Base-by-base conservation (phyloP, 2,113 vertebrate species). In the Scomber colias region DNA sequence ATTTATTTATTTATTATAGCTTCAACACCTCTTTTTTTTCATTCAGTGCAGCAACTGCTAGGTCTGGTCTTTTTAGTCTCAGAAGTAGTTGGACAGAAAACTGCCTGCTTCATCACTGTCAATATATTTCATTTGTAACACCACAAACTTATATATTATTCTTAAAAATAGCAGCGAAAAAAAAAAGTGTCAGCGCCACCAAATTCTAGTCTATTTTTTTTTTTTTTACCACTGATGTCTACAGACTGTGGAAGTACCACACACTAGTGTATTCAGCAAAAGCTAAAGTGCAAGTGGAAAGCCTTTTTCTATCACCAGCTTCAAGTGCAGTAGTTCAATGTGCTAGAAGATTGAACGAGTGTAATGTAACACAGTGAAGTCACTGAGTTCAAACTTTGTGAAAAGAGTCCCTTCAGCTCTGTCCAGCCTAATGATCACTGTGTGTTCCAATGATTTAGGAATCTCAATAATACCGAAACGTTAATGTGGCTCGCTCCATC, bases 401-500 rank as follows among this genome's bases (percentile, higher is more conserved):
- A n/a, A 27, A n/a, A 53, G 61, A 72, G 40, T 59, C 12, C 12
- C 14, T 56, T 64, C n/a, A 31, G 3, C 5, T 54, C 35, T 51
- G 11, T 65, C 2, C 19, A 45, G 19, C 16, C 21, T 48, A 31
- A 64, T 5, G 9, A 60, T 72, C 11, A 13, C 11, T 35, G 27
- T 12, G 4, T 44, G 21, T 69, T 75, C 8, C 14, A 40, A 64
- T 77, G 35, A 80, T 13, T 64, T 21, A 54, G 27, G 14, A 59
- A 24, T 72, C 46, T 81, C n/a, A 54, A 40, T 48, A 61, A 15
- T 11, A 40, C 14, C n/a, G 15, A 67, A n/a, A 31, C 51, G 64
- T 48, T 59, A 27, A 50, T 63, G 62, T 30, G 64, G 54, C 35
- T 71, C 51, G 49, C 44, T 76, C 19, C 35, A 57, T 74, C 75